phyloP scores from a whole-genome alignment of 2,888 invertebrate species.

The Frankliniella intonsa region DNA sequence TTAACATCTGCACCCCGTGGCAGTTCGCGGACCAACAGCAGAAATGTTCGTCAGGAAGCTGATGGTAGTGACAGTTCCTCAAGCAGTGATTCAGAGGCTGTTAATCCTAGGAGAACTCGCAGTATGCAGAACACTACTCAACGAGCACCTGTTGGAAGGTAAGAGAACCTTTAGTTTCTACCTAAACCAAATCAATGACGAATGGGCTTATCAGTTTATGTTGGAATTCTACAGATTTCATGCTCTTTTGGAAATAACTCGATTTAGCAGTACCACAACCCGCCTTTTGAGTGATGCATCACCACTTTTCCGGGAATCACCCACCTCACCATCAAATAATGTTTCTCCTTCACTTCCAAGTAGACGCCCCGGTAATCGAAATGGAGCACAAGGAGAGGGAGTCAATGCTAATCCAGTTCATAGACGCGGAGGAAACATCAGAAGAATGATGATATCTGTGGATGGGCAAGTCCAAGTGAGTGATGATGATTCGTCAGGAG shows the following conservation, averaged over 20 bases:
- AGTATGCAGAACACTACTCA: neutral
- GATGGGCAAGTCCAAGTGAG: conserved; percentile 12
- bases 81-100: conserved; percentile 3
- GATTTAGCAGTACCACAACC: conserved; percentile 22
- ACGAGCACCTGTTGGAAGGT: conserved; percentile 16
- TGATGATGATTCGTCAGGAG: conserved; percentile 15
- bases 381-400: conserved; percentile 4
- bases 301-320: conserved; percentile 18
- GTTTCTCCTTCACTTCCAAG: conserved; percentile 19
- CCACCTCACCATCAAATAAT: neutral
- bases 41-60: neutral
- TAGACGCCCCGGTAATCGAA: conserved; percentile 8
- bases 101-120: neutral
- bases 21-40: neutral
- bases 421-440: conserved; percentile 14
- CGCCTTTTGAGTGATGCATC: conserved; percentile 8
- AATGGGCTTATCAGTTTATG: neutral
- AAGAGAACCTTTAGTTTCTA: neutral
- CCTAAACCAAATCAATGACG: neutral
- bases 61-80: conserved; percentile 4
- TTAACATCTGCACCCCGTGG: neutral
- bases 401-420: conserved; percentile 11
- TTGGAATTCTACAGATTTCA: conserved; percentile 22
- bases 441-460: conserved; percentile 3
- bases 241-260: conserved; percentile 24